Conservation (phyloP, 2,888 invertebrate species). For the Lumbricus terrestris region DNA sequence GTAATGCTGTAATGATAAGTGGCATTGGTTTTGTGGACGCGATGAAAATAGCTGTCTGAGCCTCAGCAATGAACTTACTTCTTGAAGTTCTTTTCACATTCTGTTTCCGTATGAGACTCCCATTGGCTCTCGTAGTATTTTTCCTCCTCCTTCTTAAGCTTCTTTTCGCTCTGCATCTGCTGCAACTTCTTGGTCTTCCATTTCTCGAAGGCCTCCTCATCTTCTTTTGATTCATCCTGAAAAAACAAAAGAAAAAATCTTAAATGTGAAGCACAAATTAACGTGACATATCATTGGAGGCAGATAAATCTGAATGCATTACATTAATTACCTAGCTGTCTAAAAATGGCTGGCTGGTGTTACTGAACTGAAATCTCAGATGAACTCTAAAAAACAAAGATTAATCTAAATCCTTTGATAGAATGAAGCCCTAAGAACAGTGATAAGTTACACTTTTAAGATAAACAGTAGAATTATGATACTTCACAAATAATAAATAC, state of each 20-base stretch:
- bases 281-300: neutral
- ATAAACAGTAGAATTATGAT: neutral
- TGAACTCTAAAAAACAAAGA: neutral
- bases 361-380: neutral
- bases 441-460: neutral
- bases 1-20: neutral
- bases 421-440: neutral
- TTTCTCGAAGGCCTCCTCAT: constrained; percentile 29
- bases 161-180: neutral
- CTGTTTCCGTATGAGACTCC: neutral
- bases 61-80: neutral
- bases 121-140: constrained; percentile 20
- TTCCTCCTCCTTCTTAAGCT: constrained; percentile 19
- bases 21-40: neutral
- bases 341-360: neutral
- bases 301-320: neutral
- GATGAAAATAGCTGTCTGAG: too few relatives aligned
- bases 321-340: neutral
- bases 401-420: neutral
- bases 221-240: constrained; percentile 14
- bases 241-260: neutral
- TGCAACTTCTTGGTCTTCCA: constrained; percentile 33
- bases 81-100: neutral
- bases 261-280: neutral
- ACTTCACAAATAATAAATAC: neutral